Evolutionary conservation across 2,797 vertebrate genomes (phyloP).

Genomic region (Lates japonicus): DNA sequence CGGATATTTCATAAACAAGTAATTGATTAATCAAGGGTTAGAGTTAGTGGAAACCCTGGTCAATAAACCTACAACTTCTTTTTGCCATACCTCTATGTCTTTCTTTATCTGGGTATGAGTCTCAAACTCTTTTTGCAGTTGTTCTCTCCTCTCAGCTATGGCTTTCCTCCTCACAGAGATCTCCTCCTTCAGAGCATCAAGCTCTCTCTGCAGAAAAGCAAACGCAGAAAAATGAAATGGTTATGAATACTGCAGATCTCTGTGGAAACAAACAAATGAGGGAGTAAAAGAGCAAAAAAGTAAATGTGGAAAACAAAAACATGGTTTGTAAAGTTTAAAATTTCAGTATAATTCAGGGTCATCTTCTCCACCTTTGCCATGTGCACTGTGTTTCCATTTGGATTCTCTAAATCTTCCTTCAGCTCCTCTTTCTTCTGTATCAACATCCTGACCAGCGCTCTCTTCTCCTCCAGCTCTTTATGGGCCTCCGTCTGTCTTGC

Average conservation of each 20-base stretch:
- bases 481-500: constrained; percentile 59
- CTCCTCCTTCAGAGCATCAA: constrained; percentile 61
- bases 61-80: background rate
- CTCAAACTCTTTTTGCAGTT: constrained; percentile 64
- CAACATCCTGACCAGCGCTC: constrained; percentile 59
- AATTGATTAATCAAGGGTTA: too few relatives aligned
- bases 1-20: too few relatives aligned
- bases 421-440: constrained; percentile 69
- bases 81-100: constrained; percentile 77
- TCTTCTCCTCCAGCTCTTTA: constrained; percentile 73
- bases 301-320: background rate
- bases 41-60: background rate
- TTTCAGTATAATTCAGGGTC: background rate
- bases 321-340: background rate
- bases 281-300: background rate
- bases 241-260: background rate
- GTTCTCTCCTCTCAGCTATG: constrained; percentile 53
- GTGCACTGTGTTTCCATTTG: constrained; percentile 62
- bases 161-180: constrained; percentile 51
- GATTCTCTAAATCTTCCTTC: constrained; percentile 72
- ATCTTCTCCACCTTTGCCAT: constrained; percentile 69
- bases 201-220: constrained; percentile 69
- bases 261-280: background rate
- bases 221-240: background rate
- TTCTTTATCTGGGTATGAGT: constrained; percentile 76